Conservation (phyloP, 2,888 invertebrate genomes). For the Halocaridina rubra region DNA sequence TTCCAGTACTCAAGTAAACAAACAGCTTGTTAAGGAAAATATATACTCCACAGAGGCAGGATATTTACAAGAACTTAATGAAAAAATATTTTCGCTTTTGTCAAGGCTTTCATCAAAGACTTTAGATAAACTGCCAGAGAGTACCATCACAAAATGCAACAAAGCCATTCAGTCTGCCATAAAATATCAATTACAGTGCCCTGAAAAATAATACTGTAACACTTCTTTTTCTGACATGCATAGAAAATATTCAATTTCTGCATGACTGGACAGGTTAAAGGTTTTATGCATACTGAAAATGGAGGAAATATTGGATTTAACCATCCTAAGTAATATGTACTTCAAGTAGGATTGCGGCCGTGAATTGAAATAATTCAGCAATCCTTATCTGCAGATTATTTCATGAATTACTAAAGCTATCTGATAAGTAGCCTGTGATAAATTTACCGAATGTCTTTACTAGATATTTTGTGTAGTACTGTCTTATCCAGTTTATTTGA, state of each 20-base stretch:
- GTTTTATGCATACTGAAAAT: too few relatives aligned
- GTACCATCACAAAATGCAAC: neutral
- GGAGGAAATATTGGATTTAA: too few relatives aligned
- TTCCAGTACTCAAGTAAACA: neutral
- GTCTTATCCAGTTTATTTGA: too few relatives aligned
- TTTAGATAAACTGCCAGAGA: neutral
- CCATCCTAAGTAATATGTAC: neutral
- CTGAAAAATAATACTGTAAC: neutral
- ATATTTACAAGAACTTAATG: neutral
- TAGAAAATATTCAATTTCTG: too few relatives aligned
- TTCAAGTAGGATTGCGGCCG: neutral
- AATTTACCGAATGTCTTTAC: too few relatives aligned
- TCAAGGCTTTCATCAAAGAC: neutral
- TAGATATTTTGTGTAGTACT: too few relatives aligned
- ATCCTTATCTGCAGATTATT: too few relatives aligned
- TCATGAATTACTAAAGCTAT: too few relatives aligned
- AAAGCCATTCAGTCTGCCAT: neutral
- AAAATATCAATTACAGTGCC: neutral
- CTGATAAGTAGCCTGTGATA: too few relatives aligned
- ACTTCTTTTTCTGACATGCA: neutral
- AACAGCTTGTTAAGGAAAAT: neutral
- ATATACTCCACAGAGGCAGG: neutral
- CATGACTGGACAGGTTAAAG: too few relatives aligned
- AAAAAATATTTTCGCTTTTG: neutral
- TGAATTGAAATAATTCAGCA: too few relatives aligned